Conservation (phyloP, 2,113 vertebrate species). For the Corythoichthys haematopterus region DNA sequence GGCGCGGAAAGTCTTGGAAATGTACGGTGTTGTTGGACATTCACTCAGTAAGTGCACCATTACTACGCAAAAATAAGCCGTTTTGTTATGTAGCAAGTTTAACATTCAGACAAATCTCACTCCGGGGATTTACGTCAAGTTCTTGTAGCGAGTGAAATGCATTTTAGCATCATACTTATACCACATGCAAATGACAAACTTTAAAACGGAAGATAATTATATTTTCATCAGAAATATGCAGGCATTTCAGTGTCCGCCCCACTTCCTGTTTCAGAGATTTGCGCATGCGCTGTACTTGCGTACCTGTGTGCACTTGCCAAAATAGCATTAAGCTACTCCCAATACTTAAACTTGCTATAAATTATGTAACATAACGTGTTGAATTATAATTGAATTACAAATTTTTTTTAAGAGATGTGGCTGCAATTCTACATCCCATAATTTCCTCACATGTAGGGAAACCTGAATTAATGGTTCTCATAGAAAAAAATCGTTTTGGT, state of each 20-base stretch:
- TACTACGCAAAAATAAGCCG: not conserved
- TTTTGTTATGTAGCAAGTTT: not conserved
- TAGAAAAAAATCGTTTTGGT: too few species aligned
- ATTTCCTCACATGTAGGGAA: too few species aligned
- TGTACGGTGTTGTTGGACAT: conserved; percentile 65
- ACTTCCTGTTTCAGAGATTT: not conserved
- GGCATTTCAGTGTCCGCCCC: not conserved
- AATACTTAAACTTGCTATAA: not conserved
- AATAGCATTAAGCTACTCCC: not conserved
- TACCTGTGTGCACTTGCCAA: not conserved
- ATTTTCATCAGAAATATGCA: not conserved
- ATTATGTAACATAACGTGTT: not conserved
- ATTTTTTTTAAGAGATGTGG: too few species aligned
- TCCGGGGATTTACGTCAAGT: not conserved
- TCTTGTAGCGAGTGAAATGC: not conserved
- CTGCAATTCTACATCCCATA: too few species aligned
- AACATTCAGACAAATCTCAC: not conserved
- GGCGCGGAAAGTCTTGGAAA: conserved; percentile 55
- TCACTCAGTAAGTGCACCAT: conserved; percentile 59
- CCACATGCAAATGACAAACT: not conserved
- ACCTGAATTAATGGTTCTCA: too few species aligned
- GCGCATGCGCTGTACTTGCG: not conserved
- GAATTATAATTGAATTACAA: too few species aligned
- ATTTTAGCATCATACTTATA: not conserved
- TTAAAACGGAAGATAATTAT: not conserved